Evolutionary conservation across 2,888 invertebrate species (phyloP).

Genomic region (Lacanobia oleracea): DNA sequence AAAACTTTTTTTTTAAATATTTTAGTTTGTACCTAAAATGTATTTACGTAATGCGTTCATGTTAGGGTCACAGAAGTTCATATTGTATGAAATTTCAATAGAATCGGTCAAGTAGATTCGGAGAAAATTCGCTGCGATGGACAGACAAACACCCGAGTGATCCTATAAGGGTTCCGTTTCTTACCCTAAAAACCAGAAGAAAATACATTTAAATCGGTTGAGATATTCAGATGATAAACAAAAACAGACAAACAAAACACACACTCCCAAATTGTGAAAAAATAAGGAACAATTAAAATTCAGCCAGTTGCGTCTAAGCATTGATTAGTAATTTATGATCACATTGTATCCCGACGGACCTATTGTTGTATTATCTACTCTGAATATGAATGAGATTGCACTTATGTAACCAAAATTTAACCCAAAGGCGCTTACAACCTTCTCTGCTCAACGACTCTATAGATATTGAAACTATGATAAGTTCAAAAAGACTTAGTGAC

Average conservation of each 20-base stretch:
- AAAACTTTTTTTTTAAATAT: too few relatives aligned
- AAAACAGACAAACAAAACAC: not conserved
- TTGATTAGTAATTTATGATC: constrained; percentile 33
- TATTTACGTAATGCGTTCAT: too few relatives aligned
- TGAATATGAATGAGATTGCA: constrained; percentile 36
- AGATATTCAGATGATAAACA: not conserved
- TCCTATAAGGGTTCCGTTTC: too few relatives aligned
- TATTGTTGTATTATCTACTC: constrained; percentile 7
- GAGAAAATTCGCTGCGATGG: too few relatives aligned
- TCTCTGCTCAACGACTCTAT: not conserved
- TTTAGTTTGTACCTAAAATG: too few relatives aligned
- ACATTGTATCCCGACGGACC: constrained; percentile 17
- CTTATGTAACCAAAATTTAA: constrained; percentile 2
- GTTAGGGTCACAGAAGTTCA: too few relatives aligned
- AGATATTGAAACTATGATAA: not conserved
- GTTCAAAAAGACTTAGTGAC: constrained; percentile 30
- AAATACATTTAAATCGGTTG: too few relatives aligned
- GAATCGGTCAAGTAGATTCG: too few relatives aligned
- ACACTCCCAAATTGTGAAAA: not conserved
- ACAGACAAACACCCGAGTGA: too few relatives aligned
- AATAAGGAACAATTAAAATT: constrained; percentile 19
- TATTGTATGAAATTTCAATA: too few relatives aligned
- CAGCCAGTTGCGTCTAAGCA: constrained; percentile 1
- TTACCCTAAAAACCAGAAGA: too few relatives aligned
- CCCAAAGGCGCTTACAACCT: constrained; percentile 1